Percentiles rank a stretch among this genome's conserved stretches.
These are phyloP conservation scores for Argopecten irradians DNA, from an alignment of 1,140 invertebrate species.

Conservation along the genomic window DNA sequence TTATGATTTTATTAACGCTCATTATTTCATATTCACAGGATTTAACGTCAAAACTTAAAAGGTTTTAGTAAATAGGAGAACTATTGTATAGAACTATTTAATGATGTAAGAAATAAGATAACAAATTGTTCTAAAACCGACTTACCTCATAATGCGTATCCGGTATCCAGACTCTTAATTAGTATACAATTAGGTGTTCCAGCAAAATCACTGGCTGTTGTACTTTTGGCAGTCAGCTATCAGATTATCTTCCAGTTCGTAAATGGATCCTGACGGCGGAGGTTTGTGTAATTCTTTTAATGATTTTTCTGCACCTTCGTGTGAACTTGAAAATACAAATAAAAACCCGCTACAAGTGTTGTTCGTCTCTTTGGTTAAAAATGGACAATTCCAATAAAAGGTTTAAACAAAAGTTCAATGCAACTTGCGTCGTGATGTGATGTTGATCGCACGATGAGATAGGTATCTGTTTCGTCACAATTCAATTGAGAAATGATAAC, in stretches of 20 bases:
- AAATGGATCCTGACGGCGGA: neutral
- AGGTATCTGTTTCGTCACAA: neutral
- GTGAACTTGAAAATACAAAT: neutral
- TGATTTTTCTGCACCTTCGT: neutral
- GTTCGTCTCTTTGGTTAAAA: neutral
- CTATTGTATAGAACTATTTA: neutral
- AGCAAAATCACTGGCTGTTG: neutral
- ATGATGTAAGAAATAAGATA: neutral
- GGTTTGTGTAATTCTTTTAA: neutral
- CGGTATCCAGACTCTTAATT: neutral
- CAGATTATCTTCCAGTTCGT: neutral
- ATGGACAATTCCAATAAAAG: neutral
- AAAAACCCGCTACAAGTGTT: neutral
- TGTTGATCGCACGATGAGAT: neutral
- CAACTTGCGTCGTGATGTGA: neutral
- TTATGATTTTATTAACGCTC: neutral
- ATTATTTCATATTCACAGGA: neutral
- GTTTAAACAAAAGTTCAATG: neutral
- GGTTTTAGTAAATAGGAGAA: neutral
- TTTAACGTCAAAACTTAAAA: neutral
- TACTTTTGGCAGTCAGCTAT: neutral
- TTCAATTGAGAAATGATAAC: neutral
- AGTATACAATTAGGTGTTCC: neutral
- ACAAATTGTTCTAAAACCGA: neutral
- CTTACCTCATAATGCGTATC: neutral